Base-by-base conservation (phyloP, 2,113 vertebrate species). In the Eidolon helvum region DNA sequence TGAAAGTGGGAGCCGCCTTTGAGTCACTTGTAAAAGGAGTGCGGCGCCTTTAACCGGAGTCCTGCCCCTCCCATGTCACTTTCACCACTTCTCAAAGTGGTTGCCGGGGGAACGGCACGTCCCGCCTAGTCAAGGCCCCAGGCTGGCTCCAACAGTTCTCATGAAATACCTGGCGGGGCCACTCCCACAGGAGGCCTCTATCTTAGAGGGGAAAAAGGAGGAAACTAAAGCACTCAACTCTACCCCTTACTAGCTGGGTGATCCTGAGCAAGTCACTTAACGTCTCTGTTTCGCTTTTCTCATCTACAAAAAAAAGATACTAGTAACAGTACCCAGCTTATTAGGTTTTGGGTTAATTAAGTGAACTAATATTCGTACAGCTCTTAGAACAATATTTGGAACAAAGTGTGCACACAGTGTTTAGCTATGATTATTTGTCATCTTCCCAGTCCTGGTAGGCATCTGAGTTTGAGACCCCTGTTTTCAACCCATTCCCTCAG, bases 21-120 rank as follows among this genome's bases (percentile, higher is more conserved):
- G 87, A 91, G 85, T 96, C 55, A 87, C 77, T 96, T 72, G 75
- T 90, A 50, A 92, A 92, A 96, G 89, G 18, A 57, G 88, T 83
- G 66, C 53, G 77, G 77, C 28, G 48, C 95, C 95, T 97, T 97
- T 97, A 97, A 97, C n/a, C 1, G 61, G 66, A 95, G 72, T n/a
- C 93, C 88, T 89, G 77, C 85, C 86, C 65, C 79, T 86, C 65
- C 5, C 18, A 84, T 80, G 87, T 90, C 45, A 28, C 68, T 89
- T 89, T 77, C 69, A 38, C 30, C 1, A 26, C 50, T 96, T 95
- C 74, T 65, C 90, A 50, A 57, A 93, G 87, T 40, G 78, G 91
- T 97, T 97, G 91, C 92, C 45, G 1, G 53, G 95, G 90, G 59
- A 94, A 95, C 50, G 45, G n/a, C 90, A 45, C 4, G 84, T 87